A percentile compares a stretch with the other conserved stretches of the same genome.
These are phyloP conservation scores for Cygnus olor DNA, from an alignment of 2,797 vertebrate genomes.

Conservation along the genomic window DNA sequence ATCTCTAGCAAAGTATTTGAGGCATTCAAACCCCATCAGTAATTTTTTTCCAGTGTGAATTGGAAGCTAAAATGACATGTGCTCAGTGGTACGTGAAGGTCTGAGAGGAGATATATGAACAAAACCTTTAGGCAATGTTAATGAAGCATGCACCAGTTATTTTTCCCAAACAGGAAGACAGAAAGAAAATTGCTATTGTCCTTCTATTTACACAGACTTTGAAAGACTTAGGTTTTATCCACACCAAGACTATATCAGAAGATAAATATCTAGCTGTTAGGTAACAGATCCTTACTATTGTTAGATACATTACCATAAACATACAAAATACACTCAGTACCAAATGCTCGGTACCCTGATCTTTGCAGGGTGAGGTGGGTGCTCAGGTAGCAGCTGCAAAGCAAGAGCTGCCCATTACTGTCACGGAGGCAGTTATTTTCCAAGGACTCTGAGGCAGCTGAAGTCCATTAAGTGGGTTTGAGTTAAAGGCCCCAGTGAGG, in stretches of 20 bases:
- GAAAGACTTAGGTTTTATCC: neutral
- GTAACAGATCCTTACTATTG: neutral
- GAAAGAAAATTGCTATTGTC: neutral
- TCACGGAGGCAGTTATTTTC: neutral
- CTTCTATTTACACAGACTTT: conserved; percentile 31
- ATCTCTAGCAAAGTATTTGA: neutral
- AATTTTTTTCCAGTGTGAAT: neutral
- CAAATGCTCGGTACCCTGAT: neutral
- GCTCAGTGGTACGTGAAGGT: neutral
- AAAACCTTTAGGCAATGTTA: neutral
- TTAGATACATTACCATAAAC: neutral
- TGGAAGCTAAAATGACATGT: neutral
- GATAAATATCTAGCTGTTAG: conserved; percentile 6
- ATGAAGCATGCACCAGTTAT: neutral
- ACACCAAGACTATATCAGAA: neutral
- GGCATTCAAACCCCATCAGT: neutral
- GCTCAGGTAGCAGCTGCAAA: rapidly evolving
- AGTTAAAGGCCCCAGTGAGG: neutral
- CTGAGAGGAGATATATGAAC: neutral
- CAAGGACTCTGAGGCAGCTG: neutral
- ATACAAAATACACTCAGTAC: rapidly evolving
- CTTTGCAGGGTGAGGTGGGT: neutral
- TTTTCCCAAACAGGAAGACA: neutral
- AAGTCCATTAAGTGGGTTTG: neutral
- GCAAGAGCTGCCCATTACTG: neutral